Conservation (phyloP, 2,888 invertebrate genomes). For the Xanthorhoe designata region DNA sequence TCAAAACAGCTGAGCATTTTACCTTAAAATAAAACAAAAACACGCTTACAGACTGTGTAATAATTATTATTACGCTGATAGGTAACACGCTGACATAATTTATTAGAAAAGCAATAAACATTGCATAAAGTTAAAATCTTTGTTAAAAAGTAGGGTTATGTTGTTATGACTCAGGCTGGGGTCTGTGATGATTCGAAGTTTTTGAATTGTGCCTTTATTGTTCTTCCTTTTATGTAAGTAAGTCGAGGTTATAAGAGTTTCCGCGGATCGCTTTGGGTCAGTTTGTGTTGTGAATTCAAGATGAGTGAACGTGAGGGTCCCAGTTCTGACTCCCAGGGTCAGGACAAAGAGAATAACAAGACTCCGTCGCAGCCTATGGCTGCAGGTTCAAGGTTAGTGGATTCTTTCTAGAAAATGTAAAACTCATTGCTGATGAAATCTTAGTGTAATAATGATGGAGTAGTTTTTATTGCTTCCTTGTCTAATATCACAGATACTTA, state of each 20-base stretch:
- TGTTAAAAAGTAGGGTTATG: conserved; percentile 70
- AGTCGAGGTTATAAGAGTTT: conserved; percentile 58
- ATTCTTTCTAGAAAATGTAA: neutral
- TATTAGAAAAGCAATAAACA: conserved; percentile 19
- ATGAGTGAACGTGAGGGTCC: conserved; percentile 77
- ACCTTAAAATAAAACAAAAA: conserved; percentile 42
- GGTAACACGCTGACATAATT: conserved; percentile 2
- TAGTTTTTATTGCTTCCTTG: neutral
- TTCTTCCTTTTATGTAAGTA: conserved; percentile 69
- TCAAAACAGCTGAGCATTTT: conserved; percentile 61
- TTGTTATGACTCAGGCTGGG: conserved; percentile 67
- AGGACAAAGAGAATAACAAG: conserved; percentile 60
- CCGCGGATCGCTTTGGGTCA: conserved; percentile 51
- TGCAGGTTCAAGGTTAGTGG: conserved; percentile 67
- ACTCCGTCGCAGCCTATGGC: conserved; percentile 68
- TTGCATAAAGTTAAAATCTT: conserved; percentile 43
- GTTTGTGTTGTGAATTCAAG: conserved; percentile 53
- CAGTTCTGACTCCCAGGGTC: conserved; percentile 61
- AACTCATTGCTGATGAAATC: neutral
- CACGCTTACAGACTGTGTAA: conserved; percentile 27
- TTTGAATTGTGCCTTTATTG: conserved; percentile 63
- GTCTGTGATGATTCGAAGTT: conserved; percentile 63
- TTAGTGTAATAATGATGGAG: neutral
- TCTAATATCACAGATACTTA: too few species aligned
- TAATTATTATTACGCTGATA: conserved; percentile 25